phyloP scores from a whole-genome alignment of 2,888 invertebrate genomes.

The Clanis bilineata region DNA sequence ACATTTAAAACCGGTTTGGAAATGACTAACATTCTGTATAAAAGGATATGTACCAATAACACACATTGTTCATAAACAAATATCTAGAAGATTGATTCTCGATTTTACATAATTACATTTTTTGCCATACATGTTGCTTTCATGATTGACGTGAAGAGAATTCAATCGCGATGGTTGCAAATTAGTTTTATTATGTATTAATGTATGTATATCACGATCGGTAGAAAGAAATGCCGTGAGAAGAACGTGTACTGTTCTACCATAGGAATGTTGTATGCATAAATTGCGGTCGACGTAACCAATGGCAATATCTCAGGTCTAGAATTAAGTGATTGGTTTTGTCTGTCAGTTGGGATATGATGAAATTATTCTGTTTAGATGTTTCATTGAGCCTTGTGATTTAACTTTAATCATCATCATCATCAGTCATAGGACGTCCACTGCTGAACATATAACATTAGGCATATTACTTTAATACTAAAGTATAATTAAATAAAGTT shows the following conservation, averaged over 20 bases:
- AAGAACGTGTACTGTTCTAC: not conserved
- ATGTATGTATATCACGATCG: slow-evolving; percentile 1
- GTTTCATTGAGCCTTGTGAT: no score
- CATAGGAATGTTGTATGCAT: not conserved
- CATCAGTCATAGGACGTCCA: no score
- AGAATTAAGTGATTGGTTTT: not conserved
- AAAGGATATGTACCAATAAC: not conserved
- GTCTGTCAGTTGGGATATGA: not conserved
- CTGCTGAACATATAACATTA: no score
- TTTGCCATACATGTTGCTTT: not conserved
- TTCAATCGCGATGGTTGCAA: slow-evolving; percentile 1
- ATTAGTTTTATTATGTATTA: not conserved
- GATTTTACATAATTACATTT: not conserved
- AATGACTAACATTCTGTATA: not conserved
- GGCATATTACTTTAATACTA: no score
- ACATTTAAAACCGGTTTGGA: slow-evolving; percentile 4
- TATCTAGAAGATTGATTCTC: not conserved
- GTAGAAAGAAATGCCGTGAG: slow-evolving; percentile 11
- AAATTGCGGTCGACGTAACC: not conserved
- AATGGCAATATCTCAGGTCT: not conserved
- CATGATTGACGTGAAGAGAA: slow-evolving; percentile 10
- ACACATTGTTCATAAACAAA: not conserved
- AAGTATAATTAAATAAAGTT: no score
- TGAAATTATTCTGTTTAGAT: not conserved
- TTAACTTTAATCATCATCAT: no score